Evolutionary conservation across 2,797 vertebrate species (phyloP).

Genomic region (Lophura swinhoii): DNA sequence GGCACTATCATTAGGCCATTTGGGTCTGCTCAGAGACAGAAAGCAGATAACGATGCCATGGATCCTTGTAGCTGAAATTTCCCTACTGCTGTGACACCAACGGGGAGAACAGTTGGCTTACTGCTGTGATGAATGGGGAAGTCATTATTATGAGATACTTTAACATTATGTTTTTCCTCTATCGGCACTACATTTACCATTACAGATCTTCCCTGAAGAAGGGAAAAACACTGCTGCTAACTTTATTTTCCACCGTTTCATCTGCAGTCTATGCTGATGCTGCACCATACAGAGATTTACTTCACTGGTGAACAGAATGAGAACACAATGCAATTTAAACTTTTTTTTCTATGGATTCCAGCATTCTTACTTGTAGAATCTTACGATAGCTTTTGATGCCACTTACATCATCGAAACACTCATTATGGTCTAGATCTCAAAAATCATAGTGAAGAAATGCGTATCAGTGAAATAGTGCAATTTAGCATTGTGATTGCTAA

Average conservation of each 20-base stretch:
- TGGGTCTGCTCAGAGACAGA: conserved; percentile 5
- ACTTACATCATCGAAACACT: conserved; percentile 41
- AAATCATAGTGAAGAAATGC: conserved; percentile 8
- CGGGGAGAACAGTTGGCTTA: conserved; percentile 3
- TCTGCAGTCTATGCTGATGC: background rate
- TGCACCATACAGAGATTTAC: background rate
- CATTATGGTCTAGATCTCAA: background rate
- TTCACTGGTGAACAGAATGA: background rate
- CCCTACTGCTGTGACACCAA: conserved; percentile 33
- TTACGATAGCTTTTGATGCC: background rate
- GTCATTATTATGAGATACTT: background rate
- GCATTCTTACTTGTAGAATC: conserved; percentile 7
- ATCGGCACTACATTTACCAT: background rate
- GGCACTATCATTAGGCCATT: background rate
- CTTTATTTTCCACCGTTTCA: background rate
- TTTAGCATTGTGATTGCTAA: background rate
- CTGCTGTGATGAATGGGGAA: conserved; percentile 26
- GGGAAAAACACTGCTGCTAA: background rate
- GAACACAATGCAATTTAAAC: conserved; percentile 41
- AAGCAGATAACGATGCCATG: background rate
- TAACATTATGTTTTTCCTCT: background rate
- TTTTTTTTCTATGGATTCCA: background rate
- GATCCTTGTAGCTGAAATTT: conserved; percentile 7
- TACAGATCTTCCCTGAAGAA: background rate
- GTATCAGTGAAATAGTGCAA: conserved; percentile 9